These are phyloP conservation scores for Holacanthella duospinosa DNA, from an alignment of 2,888 invertebrate species.

Conservation along the genomic window DNA sequence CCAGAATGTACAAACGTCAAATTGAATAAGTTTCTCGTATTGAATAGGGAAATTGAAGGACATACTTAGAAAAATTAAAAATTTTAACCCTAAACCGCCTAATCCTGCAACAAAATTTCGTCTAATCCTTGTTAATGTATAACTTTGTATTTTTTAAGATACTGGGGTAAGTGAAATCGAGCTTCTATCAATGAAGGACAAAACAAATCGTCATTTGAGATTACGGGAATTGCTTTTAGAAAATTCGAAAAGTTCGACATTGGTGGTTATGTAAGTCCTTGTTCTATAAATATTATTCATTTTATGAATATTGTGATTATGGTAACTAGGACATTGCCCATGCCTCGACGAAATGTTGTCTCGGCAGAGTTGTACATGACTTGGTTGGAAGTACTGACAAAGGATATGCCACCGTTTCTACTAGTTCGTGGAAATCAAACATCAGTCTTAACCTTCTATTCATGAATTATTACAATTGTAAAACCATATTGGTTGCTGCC, in stretches of 20 bases:
- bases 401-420: constrained; percentile 64
- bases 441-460: constrained; percentile 20
- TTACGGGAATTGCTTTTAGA: constrained; percentile 71
- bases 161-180: constrained; percentile 62
- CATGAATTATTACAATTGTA: too few species aligned
- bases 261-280: constrained; percentile 74
- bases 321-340: constrained; percentile 66
- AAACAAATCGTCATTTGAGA: constrained; percentile 80
- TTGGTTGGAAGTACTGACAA: constrained; percentile 83
- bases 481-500: too few species aligned
- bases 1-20: too few species aligned
- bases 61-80: too few species aligned
- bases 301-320: not conserved
- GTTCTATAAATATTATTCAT: too few species aligned
- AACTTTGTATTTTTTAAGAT: too few species aligned
- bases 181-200: constrained; percentile 66
- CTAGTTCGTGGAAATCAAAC: constrained; percentile 21
- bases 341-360: constrained; percentile 81
- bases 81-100: too few species aligned
- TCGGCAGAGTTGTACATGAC: constrained; percentile 89
- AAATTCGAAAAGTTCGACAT: constrained; percentile 67
- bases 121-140: too few species aligned
- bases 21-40: too few species aligned
- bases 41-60: too few species aligned
- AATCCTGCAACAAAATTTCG: too few species aligned